phyloP scores from a whole-genome alignment of 2,113 vertebrate species.

The Camelus bactrianus region DNA sequence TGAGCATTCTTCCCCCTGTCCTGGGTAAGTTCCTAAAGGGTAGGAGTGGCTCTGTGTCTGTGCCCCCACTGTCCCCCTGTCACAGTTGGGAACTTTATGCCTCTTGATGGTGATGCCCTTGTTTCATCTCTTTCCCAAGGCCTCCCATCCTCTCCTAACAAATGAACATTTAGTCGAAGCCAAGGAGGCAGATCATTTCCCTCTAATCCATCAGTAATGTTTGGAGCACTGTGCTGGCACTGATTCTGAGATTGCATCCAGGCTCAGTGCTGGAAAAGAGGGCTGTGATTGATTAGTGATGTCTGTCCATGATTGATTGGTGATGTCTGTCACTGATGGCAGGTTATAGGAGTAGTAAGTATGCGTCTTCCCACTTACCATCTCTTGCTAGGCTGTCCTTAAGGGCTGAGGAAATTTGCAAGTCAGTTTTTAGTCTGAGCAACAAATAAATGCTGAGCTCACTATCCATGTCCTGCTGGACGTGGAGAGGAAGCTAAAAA shows the following conservation, averaged over 20 bases:
- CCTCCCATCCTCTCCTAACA: background rate
- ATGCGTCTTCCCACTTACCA: fast-evolving
- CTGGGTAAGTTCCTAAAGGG: background rate
- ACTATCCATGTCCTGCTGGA: background rate
- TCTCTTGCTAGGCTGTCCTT: background rate
- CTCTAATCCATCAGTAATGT: background rate
- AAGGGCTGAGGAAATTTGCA: background rate
- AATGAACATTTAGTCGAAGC: background rate
- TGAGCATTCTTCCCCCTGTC: background rate
- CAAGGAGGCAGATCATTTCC: too few species aligned
- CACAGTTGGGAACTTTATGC: background rate
- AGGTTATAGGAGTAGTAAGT: fast-evolving
- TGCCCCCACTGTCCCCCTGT: background rate
- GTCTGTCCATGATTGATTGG: background rate
- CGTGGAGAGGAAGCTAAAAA: background rate
- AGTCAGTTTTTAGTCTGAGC: background rate
- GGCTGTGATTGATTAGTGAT: background rate
- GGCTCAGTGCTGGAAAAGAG: background rate
- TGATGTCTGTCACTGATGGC: background rate
- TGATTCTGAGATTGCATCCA: background rate
- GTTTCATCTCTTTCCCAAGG: background rate
- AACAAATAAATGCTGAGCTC: background rate
- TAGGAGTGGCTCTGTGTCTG: background rate
- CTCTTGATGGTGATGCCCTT: background rate
- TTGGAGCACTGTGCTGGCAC: too few species aligned